These are phyloP conservation scores for Cecropterus lyciades DNA, from an alignment of 1,140 invertebrate species.

Conservation along the genomic window DNA sequence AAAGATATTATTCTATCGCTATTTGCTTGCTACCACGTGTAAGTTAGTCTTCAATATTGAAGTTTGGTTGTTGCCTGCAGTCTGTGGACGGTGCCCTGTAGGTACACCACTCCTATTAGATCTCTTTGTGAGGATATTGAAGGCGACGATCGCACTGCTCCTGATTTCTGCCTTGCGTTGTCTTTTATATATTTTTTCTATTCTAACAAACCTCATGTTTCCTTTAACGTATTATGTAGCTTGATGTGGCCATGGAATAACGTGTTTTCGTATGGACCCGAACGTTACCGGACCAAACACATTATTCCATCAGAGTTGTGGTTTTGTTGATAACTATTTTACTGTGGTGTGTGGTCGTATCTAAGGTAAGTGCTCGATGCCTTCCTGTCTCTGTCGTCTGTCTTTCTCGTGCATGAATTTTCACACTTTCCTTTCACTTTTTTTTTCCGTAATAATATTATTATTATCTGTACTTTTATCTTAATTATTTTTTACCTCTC, in stretches of 20 bases:
- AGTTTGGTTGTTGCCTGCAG: slow-evolving; percentile 78
- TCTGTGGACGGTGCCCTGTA: slow-evolving; percentile 64
- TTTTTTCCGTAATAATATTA: slow-evolving; percentile 60
- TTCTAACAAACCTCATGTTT: slow-evolving; percentile 67
- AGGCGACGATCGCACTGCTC: slow-evolving; percentile 77
- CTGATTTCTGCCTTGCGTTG: slow-evolving; percentile 77
- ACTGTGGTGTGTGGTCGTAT: slow-evolving; percentile 54
- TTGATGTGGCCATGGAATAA: slow-evolving; percentile 73
- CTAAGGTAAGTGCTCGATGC: slow-evolving; percentile 76
- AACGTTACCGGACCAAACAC: slow-evolving; percentile 51
- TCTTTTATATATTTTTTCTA: slow-evolving; percentile 66
- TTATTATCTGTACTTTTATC: slow-evolving; percentile 59
- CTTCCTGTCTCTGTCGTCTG: slow-evolving; percentile 66
- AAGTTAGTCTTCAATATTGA: slow-evolving; percentile 76
- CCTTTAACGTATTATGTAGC: slow-evolving; percentile 69
- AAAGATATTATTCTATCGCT: slow-evolving; percentile 79
- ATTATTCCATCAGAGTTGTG: slow-evolving; percentile 66
- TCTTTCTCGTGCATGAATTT: slow-evolving; percentile 71
- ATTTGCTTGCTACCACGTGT: slow-evolving; percentile 81
- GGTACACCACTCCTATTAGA: slow-evolving; percentile 52
- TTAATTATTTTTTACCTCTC: slow-evolving; percentile 69
- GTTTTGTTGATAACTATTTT: slow-evolving; percentile 58
- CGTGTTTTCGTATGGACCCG: slow-evolving; percentile 49
- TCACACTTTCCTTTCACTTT: slow-evolving; percentile 53
- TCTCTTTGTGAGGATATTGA: slow-evolving; percentile 66